Evolutionary conservation across 2,113 vertebrate genomes (phyloP).

Genomic region (Otolemur garnettii): DNA sequence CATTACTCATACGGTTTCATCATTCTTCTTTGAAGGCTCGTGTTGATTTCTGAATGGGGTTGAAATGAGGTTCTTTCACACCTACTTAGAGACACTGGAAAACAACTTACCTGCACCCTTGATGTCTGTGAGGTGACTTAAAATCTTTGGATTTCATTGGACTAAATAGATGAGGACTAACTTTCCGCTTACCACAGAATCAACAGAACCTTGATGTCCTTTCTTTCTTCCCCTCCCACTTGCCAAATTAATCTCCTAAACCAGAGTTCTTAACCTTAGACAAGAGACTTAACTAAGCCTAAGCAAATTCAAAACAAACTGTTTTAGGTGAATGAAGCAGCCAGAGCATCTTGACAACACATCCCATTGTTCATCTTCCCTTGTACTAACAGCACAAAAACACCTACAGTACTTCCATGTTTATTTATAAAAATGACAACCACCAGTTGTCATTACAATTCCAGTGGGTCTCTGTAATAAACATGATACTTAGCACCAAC

Average conservation of each 20-base stretch:
- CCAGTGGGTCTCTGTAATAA: not conserved
- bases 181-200: not conserved
- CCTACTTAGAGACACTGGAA: constrained; percentile 4
- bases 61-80: constrained; percentile 45
- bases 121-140: not conserved
- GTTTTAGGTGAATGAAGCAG: not conserved
- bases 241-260: not conserved
- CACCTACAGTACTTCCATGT: not conserved
- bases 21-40: constrained; percentile 60
- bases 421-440: constrained; percentile 49
- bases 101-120: not conserved
- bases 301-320: constrained; percentile 43
- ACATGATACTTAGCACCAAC: not conserved
- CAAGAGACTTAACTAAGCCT: not conserved
- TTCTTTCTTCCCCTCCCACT: not conserved
- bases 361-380: not conserved
- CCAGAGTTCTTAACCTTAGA: not conserved
- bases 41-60: constrained; percentile 54
- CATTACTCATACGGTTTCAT: constrained; percentile 65
- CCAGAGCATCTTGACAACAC: not conserved
- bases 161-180: not conserved
- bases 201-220: not conserved
- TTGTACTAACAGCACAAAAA: constrained; percentile 44
- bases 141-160: not conserved
- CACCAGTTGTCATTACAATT: not conserved